phyloP scores from a whole-genome alignment of 2,888 invertebrate genomes.

The Eulithis prunata region DNA sequence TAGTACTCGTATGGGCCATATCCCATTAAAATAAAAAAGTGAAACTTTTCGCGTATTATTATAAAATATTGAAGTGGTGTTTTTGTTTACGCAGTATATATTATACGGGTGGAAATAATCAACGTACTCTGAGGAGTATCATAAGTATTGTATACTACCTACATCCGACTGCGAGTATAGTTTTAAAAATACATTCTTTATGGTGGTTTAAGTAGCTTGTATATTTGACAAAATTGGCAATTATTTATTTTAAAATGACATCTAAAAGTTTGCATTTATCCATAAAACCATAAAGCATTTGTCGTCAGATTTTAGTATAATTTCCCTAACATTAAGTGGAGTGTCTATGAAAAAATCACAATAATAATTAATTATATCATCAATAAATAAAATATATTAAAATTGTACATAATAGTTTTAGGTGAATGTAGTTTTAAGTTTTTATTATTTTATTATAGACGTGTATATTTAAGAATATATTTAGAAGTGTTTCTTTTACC shows the following conservation, averaged over 20 bases:
- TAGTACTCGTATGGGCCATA: too few species aligned
- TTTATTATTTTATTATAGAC: constrained; percentile 67
- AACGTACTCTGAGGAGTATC: too few species aligned
- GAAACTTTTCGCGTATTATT: too few species aligned
- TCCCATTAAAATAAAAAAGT: too few species aligned
- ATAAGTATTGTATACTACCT: neutral
- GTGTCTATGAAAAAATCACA: constrained; percentile 51
- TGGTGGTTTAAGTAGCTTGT: neutral
- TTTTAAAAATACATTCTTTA: neutral
- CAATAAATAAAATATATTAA: constrained; percentile 55
- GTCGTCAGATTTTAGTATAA: constrained; percentile 28
- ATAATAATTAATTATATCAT: constrained; percentile 53
- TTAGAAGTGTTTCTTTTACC: constrained; percentile 78
- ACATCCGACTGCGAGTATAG: neutral
- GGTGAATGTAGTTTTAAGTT: constrained; percentile 58
- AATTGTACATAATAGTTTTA: constrained; percentile 74
- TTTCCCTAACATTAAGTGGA: constrained; percentile 28
- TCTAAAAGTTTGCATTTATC: constrained; percentile 25
- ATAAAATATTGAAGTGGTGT: too few species aligned
- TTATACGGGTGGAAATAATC: too few species aligned
- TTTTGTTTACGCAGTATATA: too few species aligned
- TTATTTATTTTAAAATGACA: constrained; percentile 7
- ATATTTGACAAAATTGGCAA: neutral
- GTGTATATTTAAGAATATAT: constrained; percentile 72
- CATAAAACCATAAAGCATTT: constrained; percentile 16